Conservation (phyloP, 1,140 invertebrate genomes). For the Brevipalpus yothersi region DNA sequence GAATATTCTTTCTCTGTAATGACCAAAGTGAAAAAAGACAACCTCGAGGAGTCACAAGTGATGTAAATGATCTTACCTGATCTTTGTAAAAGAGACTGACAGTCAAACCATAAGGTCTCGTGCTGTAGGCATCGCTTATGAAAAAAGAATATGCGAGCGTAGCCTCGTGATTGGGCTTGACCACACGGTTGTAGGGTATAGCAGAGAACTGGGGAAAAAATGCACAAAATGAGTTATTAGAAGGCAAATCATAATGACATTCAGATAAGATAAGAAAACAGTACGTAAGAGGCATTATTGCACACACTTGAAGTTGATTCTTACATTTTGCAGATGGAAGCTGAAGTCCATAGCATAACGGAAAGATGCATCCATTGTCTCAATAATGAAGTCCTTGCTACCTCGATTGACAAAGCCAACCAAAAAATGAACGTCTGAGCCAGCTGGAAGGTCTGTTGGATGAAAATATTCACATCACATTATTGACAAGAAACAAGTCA, state of each 20-base stretch:
- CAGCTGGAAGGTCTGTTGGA: slow-evolving; percentile 51
- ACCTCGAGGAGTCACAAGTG: background rate
- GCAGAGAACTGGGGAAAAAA: slow-evolving; percentile 43
- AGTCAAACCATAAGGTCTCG: slow-evolving; percentile 78
- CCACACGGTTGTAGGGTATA: slow-evolving; percentile 58
- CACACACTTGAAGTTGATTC: slow-evolving; percentile 5
- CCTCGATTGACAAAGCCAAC: slow-evolving; percentile 92
- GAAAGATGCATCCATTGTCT: slow-evolving; percentile 86
- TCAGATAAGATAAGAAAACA: too few relatives aligned
- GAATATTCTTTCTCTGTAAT: too few relatives aligned
- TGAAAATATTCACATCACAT: slow-evolving; percentile 7
- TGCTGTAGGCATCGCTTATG: slow-evolving; percentile 78
- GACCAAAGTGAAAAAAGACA: too few relatives aligned
- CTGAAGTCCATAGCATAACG: slow-evolving; percentile 95
- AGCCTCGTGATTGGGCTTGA: slow-evolving; percentile 72
- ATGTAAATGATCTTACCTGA: slow-evolving; percentile 25
- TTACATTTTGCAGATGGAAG: slow-evolving; percentile 82
- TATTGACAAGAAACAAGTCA: background rate
- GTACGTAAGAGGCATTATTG: background rate
- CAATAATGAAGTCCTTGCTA: slow-evolving; percentile 57
- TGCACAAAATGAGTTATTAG: background rate
- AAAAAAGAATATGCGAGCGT: slow-evolving; percentile 86
- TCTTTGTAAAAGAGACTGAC: slow-evolving; percentile 84
- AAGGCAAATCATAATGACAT: too few relatives aligned
- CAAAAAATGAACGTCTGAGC: slow-evolving; percentile 72